These are phyloP conservation scores for Arrhamphus sclerolepis DNA, from an alignment of 2,797 vertebrate species.

Conservation along the genomic window DNA sequence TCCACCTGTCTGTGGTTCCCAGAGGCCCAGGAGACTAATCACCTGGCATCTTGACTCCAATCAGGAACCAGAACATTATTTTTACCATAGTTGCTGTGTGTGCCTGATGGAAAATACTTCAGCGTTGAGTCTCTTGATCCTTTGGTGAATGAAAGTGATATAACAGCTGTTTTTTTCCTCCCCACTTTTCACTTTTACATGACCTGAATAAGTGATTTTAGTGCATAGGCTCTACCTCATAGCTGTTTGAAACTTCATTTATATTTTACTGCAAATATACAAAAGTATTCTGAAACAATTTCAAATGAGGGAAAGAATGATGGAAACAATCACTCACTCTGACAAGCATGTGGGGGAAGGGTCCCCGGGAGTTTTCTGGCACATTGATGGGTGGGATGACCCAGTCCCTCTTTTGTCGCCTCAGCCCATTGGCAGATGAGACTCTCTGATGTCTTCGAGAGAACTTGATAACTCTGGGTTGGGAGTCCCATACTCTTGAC, in stretches of 20 bases:
- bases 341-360: conserved; percentile 97
- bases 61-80: conserved; percentile 43
- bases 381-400: conserved; percentile 99
- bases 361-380: conserved; percentile 95
- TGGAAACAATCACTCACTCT: conserved; percentile 84
- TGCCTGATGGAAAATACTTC: conserved; percentile 49
- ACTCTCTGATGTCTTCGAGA: conserved; percentile 85
- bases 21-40: conserved; percentile 49
- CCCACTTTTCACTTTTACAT: conserved; percentile 6
- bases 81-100: conserved; percentile 36
- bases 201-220: conserved; percentile 13
- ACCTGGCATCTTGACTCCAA: conserved; percentile 49
- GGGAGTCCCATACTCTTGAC: conserved; percentile 75
- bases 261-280: conserved; percentile 7
- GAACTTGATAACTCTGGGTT: conserved; percentile 84
- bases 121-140: conserved; percentile 30
- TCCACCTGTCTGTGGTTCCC: conserved; percentile 32
- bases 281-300: conserved; percentile 11
- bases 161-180: conserved; percentile 11
- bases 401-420: conserved; percentile 97
- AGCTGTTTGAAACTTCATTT: conserved; percentile 17
- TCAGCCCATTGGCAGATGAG: conserved; percentile 80
- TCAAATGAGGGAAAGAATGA: not conserved
- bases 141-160: conserved; percentile 33
- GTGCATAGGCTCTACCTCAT: conserved; percentile 14